Conservation (phyloP, 2,888 invertebrate species). For the Ectobius pallidus region DNA sequence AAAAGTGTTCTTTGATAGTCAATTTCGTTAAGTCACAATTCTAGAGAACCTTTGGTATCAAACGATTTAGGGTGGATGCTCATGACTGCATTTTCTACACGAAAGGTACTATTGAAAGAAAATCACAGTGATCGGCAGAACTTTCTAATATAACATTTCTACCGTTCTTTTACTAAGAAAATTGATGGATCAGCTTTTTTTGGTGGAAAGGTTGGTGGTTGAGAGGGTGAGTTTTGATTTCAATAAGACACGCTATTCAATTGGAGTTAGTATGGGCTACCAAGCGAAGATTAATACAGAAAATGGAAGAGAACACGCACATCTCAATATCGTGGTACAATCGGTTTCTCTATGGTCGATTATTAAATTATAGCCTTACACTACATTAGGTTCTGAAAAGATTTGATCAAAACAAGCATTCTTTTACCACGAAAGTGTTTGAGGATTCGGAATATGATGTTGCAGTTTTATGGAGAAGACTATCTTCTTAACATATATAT, state of each 20-base stretch:
- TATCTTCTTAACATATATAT: no score
- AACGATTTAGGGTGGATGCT: no score
- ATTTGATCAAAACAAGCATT: no score
- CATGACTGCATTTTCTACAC: not conserved
- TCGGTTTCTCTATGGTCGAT: no score
- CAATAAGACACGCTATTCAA: not conserved
- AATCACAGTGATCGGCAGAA: not conserved
- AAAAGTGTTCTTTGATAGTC: not conserved
- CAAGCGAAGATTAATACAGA: not conserved
- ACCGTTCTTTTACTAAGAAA: not conserved
- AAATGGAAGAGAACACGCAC: not conserved
- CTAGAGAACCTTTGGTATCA: not conserved
- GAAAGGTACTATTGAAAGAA: not conserved
- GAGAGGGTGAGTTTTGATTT: not conserved
- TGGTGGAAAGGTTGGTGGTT: not conserved
- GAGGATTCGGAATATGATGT: no score
- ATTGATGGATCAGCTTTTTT: not conserved
- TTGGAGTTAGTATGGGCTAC: not conserved
- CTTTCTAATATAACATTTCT: not conserved
- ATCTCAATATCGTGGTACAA: not conserved
- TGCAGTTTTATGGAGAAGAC: no score
- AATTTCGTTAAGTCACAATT: not conserved
- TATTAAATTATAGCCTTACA: no score
- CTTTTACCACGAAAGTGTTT: no score
- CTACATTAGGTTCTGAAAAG: no score